A percentile compares a stretch with the other conserved stretches of the same genome.
Evolutionary conservation across 2,888 invertebrate genomes (phyloP).

Genomic region (Scelioninae gen. 1): DNA sequence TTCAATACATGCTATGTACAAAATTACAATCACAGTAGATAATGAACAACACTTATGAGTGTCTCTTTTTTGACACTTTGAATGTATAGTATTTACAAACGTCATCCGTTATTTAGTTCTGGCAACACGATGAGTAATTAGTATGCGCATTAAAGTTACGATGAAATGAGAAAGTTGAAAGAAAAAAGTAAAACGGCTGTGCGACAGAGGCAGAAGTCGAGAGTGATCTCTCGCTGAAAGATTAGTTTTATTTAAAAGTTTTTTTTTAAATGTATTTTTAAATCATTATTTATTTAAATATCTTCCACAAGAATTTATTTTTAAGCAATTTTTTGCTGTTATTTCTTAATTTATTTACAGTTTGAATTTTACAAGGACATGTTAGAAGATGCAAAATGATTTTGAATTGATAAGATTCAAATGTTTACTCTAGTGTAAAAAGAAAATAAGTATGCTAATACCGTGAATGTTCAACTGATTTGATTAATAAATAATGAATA

Average conservation of each 20-base stretch:
- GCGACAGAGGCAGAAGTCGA: not conserved
- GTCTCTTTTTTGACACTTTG: not conserved
- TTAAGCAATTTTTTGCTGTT: too few species aligned
- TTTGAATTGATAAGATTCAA: too few species aligned
- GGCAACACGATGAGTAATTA: slow-evolving; percentile 59
- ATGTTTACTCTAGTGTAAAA: too few species aligned
- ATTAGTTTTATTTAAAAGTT: too few species aligned
- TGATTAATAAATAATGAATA: slow-evolving; percentile 27
- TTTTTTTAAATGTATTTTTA: too few species aligned
- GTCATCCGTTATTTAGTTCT: slow-evolving; percentile 53
- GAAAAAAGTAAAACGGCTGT: slow-evolving; percentile 15
- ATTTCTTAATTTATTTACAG: too few species aligned
- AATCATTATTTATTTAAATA: too few species aligned
- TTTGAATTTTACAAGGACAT: too few species aligned
- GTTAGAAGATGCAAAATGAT: too few species aligned
- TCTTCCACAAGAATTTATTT: too few species aligned
- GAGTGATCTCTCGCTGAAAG: not conserved
- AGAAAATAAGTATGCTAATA: not conserved
- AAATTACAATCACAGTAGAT: not conserved
- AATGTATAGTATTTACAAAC: slow-evolving; percentile 39
- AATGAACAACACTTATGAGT: not conserved
- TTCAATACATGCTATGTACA: not conserved
- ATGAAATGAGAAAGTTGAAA: slow-evolving; percentile 38
- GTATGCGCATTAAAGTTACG: slow-evolving; percentile 5
- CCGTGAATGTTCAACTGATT: not conserved